These are phyloP conservation scores for Drosophila mojavensis DNA, from an alignment of 1,140 invertebrate genomes.

Conservation along the genomic window DNA sequence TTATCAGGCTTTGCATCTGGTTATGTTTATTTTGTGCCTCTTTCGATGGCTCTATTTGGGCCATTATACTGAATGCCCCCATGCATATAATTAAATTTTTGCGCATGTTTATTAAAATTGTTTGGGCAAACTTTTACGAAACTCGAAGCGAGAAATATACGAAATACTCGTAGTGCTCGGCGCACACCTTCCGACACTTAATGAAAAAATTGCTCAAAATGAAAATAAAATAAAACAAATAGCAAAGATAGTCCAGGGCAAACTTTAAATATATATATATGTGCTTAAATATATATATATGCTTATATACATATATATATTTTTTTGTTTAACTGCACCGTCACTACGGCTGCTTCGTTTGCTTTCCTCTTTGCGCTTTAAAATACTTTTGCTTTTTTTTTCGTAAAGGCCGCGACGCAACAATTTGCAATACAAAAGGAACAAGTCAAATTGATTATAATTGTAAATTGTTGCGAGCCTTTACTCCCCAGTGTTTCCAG, in stretches of 20 bases:
- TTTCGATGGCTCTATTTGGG: conserved; percentile 72
- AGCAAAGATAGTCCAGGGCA: conserved; percentile 58
- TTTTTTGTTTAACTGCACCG: conserved; percentile 55
- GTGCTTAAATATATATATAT: no score
- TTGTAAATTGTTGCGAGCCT: conserved; percentile 68
- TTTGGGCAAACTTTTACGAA: conserved; percentile 61
- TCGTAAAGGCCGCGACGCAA: conserved; percentile 44
- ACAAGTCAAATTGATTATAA: conserved; percentile 74
- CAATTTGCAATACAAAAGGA: conserved; percentile 68
- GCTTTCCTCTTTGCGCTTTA: conserved; percentile 47
- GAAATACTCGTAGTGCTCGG: conserved; percentile 18
- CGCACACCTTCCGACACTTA: conserved; percentile 50
- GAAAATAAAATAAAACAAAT: conserved; percentile 15
- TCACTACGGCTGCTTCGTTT: conserved; percentile 55
- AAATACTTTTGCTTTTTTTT: conserved; percentile 74
- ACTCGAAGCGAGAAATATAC: conserved; percentile 25
- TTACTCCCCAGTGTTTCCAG: conserved; percentile 38
- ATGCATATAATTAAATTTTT: conserved; percentile 82
- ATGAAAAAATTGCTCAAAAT: conserved; percentile 70
- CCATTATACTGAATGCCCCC: conserved; percentile 66
- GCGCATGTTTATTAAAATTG: conserved; percentile 80
- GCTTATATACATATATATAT: no score
- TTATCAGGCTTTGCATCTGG: conserved; percentile 76
- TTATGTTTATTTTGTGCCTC: conserved; percentile 71
- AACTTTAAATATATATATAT: conserved; percentile 23